A percentile compares a stretch with the other conserved stretches of the same genome.
phyloP scores from a whole-genome alignment of 2,113 vertebrate species.

The Trogon surrucura region DNA sequence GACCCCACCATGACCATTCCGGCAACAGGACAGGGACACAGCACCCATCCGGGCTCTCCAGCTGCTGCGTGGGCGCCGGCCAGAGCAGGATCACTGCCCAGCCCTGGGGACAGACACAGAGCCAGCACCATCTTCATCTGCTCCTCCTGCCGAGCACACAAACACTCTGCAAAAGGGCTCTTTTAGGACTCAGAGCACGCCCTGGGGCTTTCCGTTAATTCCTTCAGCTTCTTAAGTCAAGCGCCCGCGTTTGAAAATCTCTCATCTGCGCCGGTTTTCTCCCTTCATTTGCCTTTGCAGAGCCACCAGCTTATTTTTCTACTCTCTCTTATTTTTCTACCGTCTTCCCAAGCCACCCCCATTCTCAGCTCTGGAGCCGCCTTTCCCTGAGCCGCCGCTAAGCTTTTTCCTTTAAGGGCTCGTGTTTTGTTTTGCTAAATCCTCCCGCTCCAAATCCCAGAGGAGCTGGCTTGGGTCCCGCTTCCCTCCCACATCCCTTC shows the following conservation, averaged over 20 bases:
- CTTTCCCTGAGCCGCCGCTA: neutral
- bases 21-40: neutral
- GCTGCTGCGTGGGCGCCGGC: neutral
- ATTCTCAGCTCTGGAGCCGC: neutral
- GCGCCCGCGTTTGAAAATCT: neutral
- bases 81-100: rapidly evolving
- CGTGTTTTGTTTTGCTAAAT: neutral
- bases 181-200: neutral
- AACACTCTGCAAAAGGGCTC: neutral
- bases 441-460: conserved; percentile 29
- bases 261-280: neutral
- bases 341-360: neutral
- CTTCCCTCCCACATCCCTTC: neutral
- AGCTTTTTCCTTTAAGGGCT: conserved; percentile 27
- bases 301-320: neutral
- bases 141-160: neutral
- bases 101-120: neutral
- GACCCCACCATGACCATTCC: neutral
- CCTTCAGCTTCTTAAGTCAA: conserved; percentile 34
- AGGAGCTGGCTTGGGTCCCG: neutral
- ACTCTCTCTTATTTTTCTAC: neutral
- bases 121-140: neutral
- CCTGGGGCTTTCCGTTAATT: neutral
- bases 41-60: rapidly evolving
- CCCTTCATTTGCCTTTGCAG: neutral